phyloP scores from a whole-genome alignment of 2,797 vertebrate species.

The Manis crassicaudata region DNA sequence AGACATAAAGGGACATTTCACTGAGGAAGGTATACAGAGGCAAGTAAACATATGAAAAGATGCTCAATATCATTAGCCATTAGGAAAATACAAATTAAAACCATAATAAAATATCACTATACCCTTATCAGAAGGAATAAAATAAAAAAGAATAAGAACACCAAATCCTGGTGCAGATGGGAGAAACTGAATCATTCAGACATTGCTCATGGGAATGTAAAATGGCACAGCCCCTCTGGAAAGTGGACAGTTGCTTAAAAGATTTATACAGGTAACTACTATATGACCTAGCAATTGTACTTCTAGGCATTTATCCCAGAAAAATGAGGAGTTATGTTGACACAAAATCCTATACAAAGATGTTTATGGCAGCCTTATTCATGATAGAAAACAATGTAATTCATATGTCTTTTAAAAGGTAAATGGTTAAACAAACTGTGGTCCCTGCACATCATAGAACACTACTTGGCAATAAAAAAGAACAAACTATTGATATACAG shows the following conservation, averaged over 20 bases:
- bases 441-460: background rate
- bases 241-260: background rate
- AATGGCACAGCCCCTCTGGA: background rate
- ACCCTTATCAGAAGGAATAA: background rate
- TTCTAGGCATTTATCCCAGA: background rate
- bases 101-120: background rate
- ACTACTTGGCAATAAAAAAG: background rate
- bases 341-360: background rate
- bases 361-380: background rate
- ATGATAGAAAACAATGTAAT: background rate
- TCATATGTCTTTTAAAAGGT: background rate
- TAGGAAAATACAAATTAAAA: slow-evolving; percentile 27
- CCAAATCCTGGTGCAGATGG: background rate
- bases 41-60: background rate
- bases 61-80: background rate
- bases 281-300: background rate
- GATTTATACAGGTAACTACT: background rate
- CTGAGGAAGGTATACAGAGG: background rate
- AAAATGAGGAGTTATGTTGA: background rate
- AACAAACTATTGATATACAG: background rate
- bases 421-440: background rate
- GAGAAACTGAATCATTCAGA: background rate
- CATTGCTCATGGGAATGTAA: background rate
- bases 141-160: background rate
- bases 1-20: background rate